phyloP scores from a whole-genome alignment of 37 sponge, comb jelly and placozoan genomes.

The Bolinopsis microptera region DNA sequence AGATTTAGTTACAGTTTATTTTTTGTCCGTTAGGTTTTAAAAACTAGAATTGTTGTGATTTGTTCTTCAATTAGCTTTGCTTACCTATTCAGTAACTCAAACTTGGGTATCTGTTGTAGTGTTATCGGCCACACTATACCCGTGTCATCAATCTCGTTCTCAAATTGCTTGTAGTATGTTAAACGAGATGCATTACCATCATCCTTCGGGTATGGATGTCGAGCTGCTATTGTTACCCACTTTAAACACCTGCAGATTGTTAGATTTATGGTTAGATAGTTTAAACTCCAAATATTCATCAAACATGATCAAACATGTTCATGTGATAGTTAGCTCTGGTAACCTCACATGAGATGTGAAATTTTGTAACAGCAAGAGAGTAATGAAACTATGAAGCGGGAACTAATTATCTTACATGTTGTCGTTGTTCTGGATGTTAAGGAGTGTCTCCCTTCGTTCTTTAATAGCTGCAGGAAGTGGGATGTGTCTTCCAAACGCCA shows the following conservation, averaged over 20 bases:
- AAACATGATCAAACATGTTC: not conserved
- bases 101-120: not conserved
- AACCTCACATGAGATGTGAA: no score
- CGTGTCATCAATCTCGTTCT: not conserved
- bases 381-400: no score
- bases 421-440: not conserved
- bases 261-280: not conserved
- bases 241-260: not conserved
- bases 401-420: not conserved
- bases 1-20: no score
- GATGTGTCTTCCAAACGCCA: not conserved
- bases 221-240: not conserved
- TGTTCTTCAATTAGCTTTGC: not conserved
- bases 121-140: not conserved
- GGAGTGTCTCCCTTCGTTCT: not conserved
- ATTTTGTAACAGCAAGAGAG: no score
- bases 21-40: no score
- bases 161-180: not conserved
- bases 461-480: not conserved
- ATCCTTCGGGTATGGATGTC: not conserved
- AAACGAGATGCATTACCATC: not conserved
- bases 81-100: not conserved
- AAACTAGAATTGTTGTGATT: no score
- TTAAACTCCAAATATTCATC: not conserved
- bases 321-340: no score